Percentiles rank a stretch among this genome's conserved stretches.
Evolutionary conservation across 2,888 invertebrate species (phyloP).

Genomic region (Netelia fuscicornis): DNA sequence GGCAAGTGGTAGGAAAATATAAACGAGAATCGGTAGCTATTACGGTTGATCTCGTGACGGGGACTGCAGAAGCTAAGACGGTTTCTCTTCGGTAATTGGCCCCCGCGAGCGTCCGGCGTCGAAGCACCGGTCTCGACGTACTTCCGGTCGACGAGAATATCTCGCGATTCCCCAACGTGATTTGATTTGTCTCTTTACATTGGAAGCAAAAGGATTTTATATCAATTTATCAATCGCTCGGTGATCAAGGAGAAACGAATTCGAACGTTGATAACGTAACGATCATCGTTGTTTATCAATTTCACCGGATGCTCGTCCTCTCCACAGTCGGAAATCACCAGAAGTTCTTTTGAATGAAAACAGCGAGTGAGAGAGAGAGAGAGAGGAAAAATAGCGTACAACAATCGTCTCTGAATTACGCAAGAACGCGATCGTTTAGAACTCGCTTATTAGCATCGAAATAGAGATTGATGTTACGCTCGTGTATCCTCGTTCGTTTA

Average conservation of each 20-base stretch:
- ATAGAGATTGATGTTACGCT: constrained; percentile 50
- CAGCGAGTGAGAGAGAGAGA: neutral
- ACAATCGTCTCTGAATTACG: constrained; percentile 26
- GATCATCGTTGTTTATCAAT: constrained; percentile 23
- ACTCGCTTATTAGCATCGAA: constrained; percentile 49
- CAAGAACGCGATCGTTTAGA: constrained; percentile 39
- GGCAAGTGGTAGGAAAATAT: neutral
- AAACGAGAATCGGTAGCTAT: constrained; percentile 39
- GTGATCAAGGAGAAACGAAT: neutral
- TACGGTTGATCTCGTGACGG: constrained; percentile 65
- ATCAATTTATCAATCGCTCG: neutral
- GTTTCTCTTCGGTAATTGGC: constrained; percentile 65
- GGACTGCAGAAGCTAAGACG: constrained; percentile 35
- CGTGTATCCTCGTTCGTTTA: constrained; percentile 23
- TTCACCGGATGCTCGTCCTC: constrained; percentile 17
- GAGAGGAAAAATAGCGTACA: constrained; percentile 11
- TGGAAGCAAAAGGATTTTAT: neutral
- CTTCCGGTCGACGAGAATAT: constrained; percentile 33
- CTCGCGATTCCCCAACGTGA: neutral
- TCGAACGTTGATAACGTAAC: neutral
- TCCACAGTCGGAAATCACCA: neutral
- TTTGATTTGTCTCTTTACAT: neutral
- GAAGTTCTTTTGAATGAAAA: neutral
- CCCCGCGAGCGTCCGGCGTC: constrained; percentile 23
- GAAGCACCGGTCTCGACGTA: constrained; percentile 27